These are phyloP conservation scores for Spodoptera exigua DNA, from an alignment of 2,888 invertebrate genomes.

Conservation along the genomic window DNA sequence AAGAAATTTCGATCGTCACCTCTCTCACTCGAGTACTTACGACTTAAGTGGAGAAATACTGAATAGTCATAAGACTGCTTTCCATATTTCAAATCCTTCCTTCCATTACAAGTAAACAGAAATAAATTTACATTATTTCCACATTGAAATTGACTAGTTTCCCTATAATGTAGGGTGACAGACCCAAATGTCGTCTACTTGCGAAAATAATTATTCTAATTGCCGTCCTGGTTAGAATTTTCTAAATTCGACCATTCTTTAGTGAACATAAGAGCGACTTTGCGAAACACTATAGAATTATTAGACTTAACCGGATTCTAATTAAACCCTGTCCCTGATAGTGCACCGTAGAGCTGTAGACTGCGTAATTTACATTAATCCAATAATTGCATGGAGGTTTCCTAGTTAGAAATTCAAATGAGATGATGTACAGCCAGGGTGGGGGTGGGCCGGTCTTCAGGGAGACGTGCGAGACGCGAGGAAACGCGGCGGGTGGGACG, in stretches of 20 bases:
- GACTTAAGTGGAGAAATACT: slow-evolving; percentile 4
- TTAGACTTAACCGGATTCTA: slow-evolving; percentile 88
- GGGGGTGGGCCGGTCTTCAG: slow-evolving; percentile 76
- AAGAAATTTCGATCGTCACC: no score
- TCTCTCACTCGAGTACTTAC: no score
- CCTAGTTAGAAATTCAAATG: slow-evolving; percentile 97
- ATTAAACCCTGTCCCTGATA: slow-evolving; percentile 88
- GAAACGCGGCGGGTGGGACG: slow-evolving; percentile 72
- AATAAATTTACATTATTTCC: slow-evolving; percentile 46
- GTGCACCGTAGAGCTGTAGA: slow-evolving; percentile 90
- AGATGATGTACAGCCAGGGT: slow-evolving; percentile 92
- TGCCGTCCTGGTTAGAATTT: slow-evolving; percentile 36
- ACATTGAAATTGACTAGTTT: slow-evolving; percentile 48
- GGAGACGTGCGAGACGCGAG: slow-evolving; percentile 75
- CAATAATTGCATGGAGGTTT: slow-evolving; percentile 97
- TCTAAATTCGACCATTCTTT: slow-evolving; percentile 64
- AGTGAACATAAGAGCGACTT: slow-evolving; percentile 68
- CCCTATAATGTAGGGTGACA: slow-evolving; percentile 44
- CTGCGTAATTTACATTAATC: slow-evolving; percentile 97
- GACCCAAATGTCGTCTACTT: slow-evolving; percentile 54
- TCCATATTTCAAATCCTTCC: slow-evolving; percentile 19
- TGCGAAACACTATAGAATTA: slow-evolving; percentile 78
- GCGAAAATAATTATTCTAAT: slow-evolving; percentile 60
- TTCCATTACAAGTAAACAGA: slow-evolving; percentile 25
- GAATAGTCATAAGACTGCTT: slow-evolving; percentile 13